A percentile compares a stretch with the other conserved stretches of the same genome.
phyloP scores from a whole-genome alignment of 2,888 invertebrate species.

The Ormia ochracea region DNA sequence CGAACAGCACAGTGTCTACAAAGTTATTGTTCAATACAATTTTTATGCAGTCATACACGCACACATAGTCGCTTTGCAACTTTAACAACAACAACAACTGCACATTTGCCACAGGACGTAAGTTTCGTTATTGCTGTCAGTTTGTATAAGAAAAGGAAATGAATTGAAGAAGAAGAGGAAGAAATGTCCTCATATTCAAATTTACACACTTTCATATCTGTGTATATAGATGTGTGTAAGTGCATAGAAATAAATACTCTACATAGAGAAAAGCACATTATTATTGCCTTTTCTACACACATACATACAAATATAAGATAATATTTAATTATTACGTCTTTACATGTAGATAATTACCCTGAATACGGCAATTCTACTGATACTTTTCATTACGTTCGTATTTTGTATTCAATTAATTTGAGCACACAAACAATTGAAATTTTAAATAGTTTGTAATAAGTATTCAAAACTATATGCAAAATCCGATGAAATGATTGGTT shows the following conservation, averaged over 20 bases:
- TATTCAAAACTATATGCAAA: not conserved
- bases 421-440: too few relatives aligned
- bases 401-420: not conserved
- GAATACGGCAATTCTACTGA: not conserved
- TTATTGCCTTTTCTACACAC: not conserved
- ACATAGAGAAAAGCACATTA: too few relatives aligned
- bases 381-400: not conserved
- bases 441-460: not conserved
- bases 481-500: not conserved
- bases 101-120: not conserved
- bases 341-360: conserved; percentile 1
- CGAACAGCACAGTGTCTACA: not conserved
- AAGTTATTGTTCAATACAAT: not conserved
- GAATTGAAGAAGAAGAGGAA: too few relatives aligned
- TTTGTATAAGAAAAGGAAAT: conserved; percentile 32
- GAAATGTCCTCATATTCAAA: too few relatives aligned
- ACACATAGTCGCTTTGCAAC: not conserved
- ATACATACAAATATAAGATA: too few relatives aligned
- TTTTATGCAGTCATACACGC: not conserved
- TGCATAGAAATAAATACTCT: too few relatives aligned
- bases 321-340: conserved; percentile 40
- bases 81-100: not conserved
- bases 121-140: not conserved
- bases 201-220: not conserved
- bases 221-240: not conserved